Evolutionary conservation across 2,797 vertebrate genomes (phyloP), one percentile per base, ranked within the genome.

Genomic region (Gymnoscopelus microlampas): DNA sequence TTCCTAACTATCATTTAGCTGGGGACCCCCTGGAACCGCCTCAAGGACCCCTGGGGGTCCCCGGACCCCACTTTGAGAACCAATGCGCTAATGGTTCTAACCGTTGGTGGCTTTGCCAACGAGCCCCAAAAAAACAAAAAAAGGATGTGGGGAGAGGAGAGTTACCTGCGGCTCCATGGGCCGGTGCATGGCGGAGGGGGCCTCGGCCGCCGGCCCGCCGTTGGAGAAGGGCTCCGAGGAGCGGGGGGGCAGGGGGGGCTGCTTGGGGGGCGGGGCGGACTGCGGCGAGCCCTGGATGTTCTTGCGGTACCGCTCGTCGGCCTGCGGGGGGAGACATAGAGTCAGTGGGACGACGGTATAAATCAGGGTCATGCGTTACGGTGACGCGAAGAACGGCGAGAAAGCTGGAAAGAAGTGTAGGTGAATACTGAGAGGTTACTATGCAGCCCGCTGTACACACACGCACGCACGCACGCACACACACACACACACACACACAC

Each of bases 141-240:
- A 11, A 4, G 53, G 58, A 14, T 61, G 14, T 3, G 5, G 11
- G 39, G 7, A 5, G 11, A 23, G 10, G 51, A 15, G 63, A 63
- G 84, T 93, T 98, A 99, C 97, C 96, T 99, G 97, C 72, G 97
- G 95, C 91, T 99, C 97, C 92, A 96, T 94, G 26, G 97, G 95
- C 87, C 96, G 95, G 89, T 99, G 97, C 92, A 97, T 93, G 77
- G 94, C 95, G 74, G 93, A 88, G 74, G 93, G 88, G 81, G 95
- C 93, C 90, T 98, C 97, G 0, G 74, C 73, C 63, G 94, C 91
- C 70, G 95, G 91, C 91, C 94, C 93, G 78, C 97, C 97, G 64
- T 96, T 98, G 86, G 97, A 97, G 94, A 96, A 98, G 5, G 96
- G 96, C 88, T 98, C 97, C 63, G 96, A 88, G 77, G 91, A 96